These are phyloP conservation scores for Tragelaphus imberbis DNA, from an alignment of 2,113 vertebrate genomes.

Conservation along the genomic window DNA sequence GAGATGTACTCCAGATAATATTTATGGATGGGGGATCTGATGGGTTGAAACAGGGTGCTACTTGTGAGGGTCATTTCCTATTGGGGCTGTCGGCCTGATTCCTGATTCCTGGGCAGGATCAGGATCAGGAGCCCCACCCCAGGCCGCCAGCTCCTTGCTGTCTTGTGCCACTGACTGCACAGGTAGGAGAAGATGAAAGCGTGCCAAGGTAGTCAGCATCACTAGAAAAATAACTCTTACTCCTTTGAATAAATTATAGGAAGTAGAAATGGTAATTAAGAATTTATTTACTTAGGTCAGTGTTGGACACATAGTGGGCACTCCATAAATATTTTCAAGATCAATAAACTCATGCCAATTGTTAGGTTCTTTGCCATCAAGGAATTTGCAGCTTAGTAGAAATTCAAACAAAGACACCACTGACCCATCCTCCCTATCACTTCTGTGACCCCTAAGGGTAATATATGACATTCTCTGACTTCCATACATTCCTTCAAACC, in stretches of 20 bases:
- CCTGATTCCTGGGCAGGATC: neutral
- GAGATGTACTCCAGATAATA: neutral
- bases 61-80: neutral
- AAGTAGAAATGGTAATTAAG: neutral
- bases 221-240: neutral
- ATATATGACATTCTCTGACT: neutral
- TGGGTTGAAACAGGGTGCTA: neutral
- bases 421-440: neutral
- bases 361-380: neutral
- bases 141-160: neutral
- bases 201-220: neutral
- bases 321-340: neutral
- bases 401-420: neutral
- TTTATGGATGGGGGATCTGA: neutral
- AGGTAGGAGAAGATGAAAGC: neutral
- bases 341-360: neutral
- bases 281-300: neutral
- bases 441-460: neutral
- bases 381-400: neutral
- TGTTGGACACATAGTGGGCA: neutral
- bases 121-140: neutral
- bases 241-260: neutral
- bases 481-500: neutral
- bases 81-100: neutral
- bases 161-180: neutral